Evolutionary conservation across 2,888 invertebrate species (phyloP).

Genomic region (Aproaerema taeniolella): DNA sequence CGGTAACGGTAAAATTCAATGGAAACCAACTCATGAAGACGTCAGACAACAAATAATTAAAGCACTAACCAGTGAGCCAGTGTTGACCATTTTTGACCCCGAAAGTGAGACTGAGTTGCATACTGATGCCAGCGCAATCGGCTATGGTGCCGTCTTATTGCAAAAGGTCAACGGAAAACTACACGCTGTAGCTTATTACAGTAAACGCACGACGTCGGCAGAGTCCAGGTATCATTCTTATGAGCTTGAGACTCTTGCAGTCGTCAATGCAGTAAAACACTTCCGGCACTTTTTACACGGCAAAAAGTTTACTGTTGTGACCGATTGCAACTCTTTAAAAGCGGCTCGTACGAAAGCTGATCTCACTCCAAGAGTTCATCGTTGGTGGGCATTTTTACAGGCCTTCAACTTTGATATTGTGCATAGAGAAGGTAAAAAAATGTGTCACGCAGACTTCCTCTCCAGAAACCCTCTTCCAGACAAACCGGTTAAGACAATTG

Average conservation of each 20-base stretch:
- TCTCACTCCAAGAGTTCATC: too few relatives aligned
- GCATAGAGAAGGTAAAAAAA: constrained; percentile 4
- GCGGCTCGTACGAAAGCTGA: constrained; percentile 8
- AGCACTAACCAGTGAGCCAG: constrained; percentile 11
- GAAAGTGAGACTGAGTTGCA: constrained; percentile 11
- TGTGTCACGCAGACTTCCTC: constrained; percentile 18
- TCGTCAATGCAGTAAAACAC: constrained; percentile 14
- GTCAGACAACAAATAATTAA: constrained; percentile 3
- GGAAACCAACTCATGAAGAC: not conserved
- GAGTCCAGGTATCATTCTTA: too few relatives aligned
- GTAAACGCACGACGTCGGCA: constrained; percentile 11
- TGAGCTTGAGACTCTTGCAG: not conserved
- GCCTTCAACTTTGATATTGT: not conserved
- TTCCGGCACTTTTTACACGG: constrained; percentile 18
- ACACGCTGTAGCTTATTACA: constrained; percentile 11
- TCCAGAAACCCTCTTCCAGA: constrained; percentile 15
- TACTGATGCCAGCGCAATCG: too few relatives aligned
- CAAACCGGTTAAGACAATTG: constrained; percentile 4
- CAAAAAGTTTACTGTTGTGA: constrained; percentile 8
- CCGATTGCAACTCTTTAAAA: constrained; percentile 11
- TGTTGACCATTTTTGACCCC: constrained; percentile 18
- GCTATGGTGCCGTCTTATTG: constrained; percentile 15
- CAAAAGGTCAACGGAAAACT: constrained; percentile 7
- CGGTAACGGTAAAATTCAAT: not conserved
- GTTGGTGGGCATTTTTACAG: too few relatives aligned